Evolutionary conservation across 1,140 invertebrate species (phyloP).

Genomic region (Apocrypta bakeri): DNA sequence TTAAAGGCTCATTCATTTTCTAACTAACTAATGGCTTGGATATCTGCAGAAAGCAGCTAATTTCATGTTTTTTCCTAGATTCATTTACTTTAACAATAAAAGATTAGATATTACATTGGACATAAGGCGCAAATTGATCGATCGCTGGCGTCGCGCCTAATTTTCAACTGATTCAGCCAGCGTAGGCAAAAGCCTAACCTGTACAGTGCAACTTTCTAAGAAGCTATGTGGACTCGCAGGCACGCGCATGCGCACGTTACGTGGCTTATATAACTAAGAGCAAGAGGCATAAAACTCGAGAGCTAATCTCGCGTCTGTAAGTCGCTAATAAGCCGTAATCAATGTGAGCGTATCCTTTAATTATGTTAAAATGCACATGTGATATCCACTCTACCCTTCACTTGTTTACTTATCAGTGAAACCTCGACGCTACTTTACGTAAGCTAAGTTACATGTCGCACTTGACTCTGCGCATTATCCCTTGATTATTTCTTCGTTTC

Average conservation of each 20-base stretch:
- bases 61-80: background rate
- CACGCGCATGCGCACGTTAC: background rate
- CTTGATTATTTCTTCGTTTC: background rate
- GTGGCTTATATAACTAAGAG: constrained; percentile 1
- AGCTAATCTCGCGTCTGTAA: constrained; percentile 27
- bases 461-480: background rate
- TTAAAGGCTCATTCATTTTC: background rate
- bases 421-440: constrained; percentile 13
- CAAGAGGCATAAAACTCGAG: background rate
- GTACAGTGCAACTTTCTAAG: constrained; percentile 19
- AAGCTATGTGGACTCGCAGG: background rate
- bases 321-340: constrained; percentile 11
- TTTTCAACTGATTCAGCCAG: background rate
- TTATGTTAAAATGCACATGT: constrained; percentile 11
- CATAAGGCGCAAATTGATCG: background rate
- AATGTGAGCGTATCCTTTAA: constrained; percentile 28
- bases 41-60: background rate
- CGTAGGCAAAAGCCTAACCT: too few species aligned
- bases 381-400: background rate
- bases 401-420: constrained; percentile 26
- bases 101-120: background rate
- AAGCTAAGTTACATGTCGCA: constrained; percentile 11
- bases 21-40: background rate
- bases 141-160: background rate
- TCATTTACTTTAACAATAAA: background rate